Evolutionary conservation across 2,888 invertebrate genomes (phyloP).

Genomic region (Andrena trimmerana): DNA sequence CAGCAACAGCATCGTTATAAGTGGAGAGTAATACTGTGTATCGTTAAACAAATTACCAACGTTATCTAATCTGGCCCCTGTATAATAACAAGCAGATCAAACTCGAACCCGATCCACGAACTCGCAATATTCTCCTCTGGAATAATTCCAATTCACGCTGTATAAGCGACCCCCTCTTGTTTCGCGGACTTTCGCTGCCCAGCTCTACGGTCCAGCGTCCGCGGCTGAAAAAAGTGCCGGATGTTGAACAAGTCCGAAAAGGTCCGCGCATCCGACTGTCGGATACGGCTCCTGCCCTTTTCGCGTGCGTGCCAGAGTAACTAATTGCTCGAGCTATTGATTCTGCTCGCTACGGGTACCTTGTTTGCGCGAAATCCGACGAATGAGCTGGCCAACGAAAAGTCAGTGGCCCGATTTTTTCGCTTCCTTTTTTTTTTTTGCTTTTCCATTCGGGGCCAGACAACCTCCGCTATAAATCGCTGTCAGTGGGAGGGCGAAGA

Average conservation of each 20-base stretch:
- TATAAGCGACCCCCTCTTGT: constrained; percentile 37
- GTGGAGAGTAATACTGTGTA: too few species aligned
- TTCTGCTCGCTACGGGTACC: constrained; percentile 57
- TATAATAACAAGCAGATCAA: not conserved
- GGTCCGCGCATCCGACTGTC: constrained; percentile 68
- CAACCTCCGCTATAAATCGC: constrained; percentile 60
- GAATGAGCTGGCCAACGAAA: constrained; percentile 23
- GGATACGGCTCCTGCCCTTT: constrained; percentile 63
- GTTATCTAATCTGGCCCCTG: too few species aligned
- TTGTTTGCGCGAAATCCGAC: constrained; percentile 51
- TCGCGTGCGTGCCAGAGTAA: constrained; percentile 67
- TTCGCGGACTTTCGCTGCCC: constrained; percentile 37
- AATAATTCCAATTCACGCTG: constrained; percentile 35
- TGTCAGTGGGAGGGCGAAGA: constrained; percentile 15
- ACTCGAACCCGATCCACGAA: not conserved
- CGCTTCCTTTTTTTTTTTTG: constrained; percentile 52
- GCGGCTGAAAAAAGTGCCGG: constrained; percentile 46
- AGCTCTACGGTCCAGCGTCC: constrained; percentile 27
- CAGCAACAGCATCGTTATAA: too few species aligned
- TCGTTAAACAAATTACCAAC: too few species aligned
- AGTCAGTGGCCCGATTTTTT: not conserved
- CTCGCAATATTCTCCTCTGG: constrained; percentile 6
- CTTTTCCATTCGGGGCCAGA: not conserved
- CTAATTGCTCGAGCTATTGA: constrained; percentile 69
- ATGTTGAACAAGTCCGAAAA: constrained; percentile 71